Conservation (phyloP, 2,888 invertebrate genomes). For the Myopa tessellatipennis region DNA sequence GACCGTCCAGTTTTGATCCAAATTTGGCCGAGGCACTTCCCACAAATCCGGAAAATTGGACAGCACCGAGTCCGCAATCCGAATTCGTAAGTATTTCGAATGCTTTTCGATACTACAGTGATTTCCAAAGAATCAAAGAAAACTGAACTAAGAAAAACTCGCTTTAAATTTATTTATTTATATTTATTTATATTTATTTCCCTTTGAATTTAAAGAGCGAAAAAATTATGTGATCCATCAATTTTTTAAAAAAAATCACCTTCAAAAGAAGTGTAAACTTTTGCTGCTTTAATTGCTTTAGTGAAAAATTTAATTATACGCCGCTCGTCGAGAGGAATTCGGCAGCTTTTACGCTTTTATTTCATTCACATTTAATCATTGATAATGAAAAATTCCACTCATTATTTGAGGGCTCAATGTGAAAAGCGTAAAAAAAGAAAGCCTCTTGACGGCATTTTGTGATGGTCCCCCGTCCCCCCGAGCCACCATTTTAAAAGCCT, state of each 20-base stretch:
- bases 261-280: background rate
- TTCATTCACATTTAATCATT: conserved; percentile 44
- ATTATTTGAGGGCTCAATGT: conserved; percentile 48
- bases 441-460: conserved; percentile 3
- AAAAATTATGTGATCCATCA: background rate
- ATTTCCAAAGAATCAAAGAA: no score
- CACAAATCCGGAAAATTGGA: conserved; percentile 67
- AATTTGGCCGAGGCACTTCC: conserved; percentile 73
- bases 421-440: conserved; percentile 2
- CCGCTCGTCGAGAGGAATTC: background rate
- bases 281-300: background rate
- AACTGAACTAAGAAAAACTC: no score
- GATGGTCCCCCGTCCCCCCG: background rate
- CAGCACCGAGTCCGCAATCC: conserved; percentile 66
- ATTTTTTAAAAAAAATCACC: background rate
- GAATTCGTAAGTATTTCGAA: conserved; percentile 65
- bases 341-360: background rate
- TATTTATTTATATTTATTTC: no score
- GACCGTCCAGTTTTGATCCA: conserved; percentile 75
- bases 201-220: no score
- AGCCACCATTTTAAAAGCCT: background rate
- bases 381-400: conserved; percentile 51
- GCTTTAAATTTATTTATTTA: no score
- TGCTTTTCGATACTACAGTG: no score
- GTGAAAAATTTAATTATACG: background rate